Evolutionary conservation across 2,888 invertebrate genomes (phyloP).

Genomic region (Drosophila emarginata): DNA sequence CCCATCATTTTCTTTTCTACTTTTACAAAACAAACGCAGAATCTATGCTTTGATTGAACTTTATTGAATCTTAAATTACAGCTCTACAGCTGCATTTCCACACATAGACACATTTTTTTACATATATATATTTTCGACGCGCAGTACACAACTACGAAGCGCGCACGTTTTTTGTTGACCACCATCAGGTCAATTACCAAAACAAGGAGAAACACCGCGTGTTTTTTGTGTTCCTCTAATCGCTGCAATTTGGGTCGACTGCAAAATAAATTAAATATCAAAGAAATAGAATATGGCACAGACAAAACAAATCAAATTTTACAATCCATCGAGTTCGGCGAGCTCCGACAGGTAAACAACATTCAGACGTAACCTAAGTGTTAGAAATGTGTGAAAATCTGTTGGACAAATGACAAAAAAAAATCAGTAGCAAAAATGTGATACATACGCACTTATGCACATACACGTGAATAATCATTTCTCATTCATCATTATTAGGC

Average conservation of each 20-base stretch:
- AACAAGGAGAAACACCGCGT: slow-evolving; percentile 58
- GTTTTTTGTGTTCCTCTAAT: slow-evolving; percentile 44
- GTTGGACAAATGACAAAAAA: not conserved
- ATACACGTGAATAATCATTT: slow-evolving; percentile 17
- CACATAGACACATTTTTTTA: not conserved
- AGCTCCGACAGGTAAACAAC: slow-evolving; percentile 92
- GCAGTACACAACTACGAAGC: slow-evolving; percentile 12
- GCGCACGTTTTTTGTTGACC: slow-evolving; percentile 56
- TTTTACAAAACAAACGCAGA: not conserved
- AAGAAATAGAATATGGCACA: slow-evolving; percentile 56
- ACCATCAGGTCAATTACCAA: slow-evolving; percentile 40
- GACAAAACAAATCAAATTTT: slow-evolving; percentile 85
- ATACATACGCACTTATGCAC: slow-evolving; percentile 22
- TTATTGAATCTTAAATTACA: not conserved
- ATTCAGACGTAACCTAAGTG: slow-evolving; percentile 27
- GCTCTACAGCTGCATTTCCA: not conserved
- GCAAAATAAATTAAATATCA: slow-evolving; percentile 32
- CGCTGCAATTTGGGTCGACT: slow-evolving; percentile 54
- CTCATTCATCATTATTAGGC: slow-evolving; percentile 54
- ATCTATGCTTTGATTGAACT: not conserved
- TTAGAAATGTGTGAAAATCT: slow-evolving; percentile 45
- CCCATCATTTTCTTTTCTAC: not conserved
- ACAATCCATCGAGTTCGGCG: slow-evolving; percentile 92
- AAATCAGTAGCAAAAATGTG: slow-evolving; percentile 36
- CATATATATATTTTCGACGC: not conserved